A percentile compares a stretch with the other conserved stretches of the same genome.
Conservation (phyloP, 1,140 invertebrate species). For the Drosophila mojavensis region DNA sequence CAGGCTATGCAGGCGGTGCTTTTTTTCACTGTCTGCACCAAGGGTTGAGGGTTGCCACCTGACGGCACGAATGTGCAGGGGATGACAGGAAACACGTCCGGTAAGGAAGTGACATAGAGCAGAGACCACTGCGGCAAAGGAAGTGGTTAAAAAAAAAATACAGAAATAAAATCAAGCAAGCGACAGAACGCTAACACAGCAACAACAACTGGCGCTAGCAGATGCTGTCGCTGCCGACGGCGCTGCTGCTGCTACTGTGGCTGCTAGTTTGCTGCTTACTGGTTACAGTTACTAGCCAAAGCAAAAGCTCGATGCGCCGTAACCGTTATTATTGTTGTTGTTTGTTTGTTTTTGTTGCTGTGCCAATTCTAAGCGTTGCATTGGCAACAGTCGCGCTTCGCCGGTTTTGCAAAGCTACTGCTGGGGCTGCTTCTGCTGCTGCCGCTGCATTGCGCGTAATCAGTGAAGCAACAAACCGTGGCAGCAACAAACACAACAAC, state of each 20-base stretch:
- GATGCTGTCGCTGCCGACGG: slow-evolving; percentile 32
- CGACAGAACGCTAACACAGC: slow-evolving; percentile 38
- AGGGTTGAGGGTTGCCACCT: slow-evolving; percentile 40
- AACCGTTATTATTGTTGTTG: slow-evolving; percentile 61
- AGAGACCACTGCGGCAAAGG: slow-evolving; percentile 57
- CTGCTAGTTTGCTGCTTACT: slow-evolving; percentile 36
- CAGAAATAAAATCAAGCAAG: slow-evolving; percentile 40
- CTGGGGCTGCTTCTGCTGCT: slow-evolving; percentile 47
- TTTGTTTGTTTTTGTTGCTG: slow-evolving; percentile 55
- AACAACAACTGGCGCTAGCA: slow-evolving; percentile 19
- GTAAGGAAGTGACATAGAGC: slow-evolving; percentile 23
- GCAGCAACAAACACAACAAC: slow-evolving; percentile 45
- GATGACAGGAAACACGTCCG: slow-evolving; percentile 46
- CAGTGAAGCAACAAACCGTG: slow-evolving; percentile 82
- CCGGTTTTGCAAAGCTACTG: slow-evolving; percentile 70
- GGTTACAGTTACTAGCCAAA: slow-evolving; percentile 51
- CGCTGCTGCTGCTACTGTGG: slow-evolving; percentile 27
- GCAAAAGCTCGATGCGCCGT: slow-evolving; percentile 64
- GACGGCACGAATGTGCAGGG: slow-evolving; percentile 25
- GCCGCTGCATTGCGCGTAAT: slow-evolving; percentile 79
- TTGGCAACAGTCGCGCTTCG: slow-evolving; percentile 81
- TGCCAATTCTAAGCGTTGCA: slow-evolving; percentile 81
- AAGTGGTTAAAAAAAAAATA: slow-evolving; percentile 73
- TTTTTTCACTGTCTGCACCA: background rate
- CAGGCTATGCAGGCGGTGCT: background rate